phyloP scores from a whole-genome alignment of 2,113 vertebrate species.

The Microcebus ravelobensis region DNA sequence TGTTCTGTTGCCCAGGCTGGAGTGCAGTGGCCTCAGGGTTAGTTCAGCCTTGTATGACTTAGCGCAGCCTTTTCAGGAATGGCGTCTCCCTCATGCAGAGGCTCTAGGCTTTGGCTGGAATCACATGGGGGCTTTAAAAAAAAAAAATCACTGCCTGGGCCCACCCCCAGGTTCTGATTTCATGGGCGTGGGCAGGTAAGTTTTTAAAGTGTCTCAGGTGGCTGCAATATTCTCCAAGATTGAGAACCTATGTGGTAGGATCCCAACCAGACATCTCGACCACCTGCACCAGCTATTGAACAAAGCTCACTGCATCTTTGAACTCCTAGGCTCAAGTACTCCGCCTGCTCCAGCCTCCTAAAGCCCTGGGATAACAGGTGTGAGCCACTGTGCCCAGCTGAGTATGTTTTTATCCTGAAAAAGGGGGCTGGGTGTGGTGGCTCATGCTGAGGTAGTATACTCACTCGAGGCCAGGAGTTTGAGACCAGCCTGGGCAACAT shows the following conservation, averaged over 20 bases:
- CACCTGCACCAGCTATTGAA: neutral
- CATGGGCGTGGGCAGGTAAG: fast-evolving
- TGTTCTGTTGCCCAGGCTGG: too few species aligned
- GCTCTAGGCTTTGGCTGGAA: neutral
- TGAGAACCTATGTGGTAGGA: neutral
- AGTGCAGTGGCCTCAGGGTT: neutral
- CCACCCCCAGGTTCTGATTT: neutral
- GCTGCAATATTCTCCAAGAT: neutral
- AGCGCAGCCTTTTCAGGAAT: neutral
- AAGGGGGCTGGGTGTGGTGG: neutral
- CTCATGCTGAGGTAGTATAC: neutral
- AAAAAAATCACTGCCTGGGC: neutral
- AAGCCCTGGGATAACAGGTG: too few species aligned
- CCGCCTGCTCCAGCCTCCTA: too few species aligned
- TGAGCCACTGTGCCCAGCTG: too few species aligned
- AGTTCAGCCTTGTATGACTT: neutral
- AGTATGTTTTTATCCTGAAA: neutral
- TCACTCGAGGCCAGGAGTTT: neutral
- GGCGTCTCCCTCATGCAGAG: neutral
- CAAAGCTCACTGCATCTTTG: too few species aligned
- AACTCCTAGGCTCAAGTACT: too few species aligned
- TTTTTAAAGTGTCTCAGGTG: neutral
- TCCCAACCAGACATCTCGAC: neutral
- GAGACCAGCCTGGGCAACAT: neutral
- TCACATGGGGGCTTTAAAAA: neutral